Evolutionary conservation across 2,113 vertebrate species (phyloP), one percentile per base, ranked within the genome.

Genomic region (Boulengerochromis microlepis): DNA sequence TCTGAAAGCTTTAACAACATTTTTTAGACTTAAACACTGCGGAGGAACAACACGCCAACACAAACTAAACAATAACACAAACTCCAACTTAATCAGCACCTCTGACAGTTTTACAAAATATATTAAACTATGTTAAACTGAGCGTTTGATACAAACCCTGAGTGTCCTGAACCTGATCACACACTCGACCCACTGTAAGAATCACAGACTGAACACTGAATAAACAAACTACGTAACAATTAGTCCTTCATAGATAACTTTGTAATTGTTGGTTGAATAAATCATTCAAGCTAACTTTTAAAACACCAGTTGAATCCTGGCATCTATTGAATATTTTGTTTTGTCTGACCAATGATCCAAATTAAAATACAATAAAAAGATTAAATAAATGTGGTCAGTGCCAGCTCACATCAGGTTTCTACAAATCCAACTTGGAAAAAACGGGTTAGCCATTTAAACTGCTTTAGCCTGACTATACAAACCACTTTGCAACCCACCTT

Each of bases 141-240:
- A n/a, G 66, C 8, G 5, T 4, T 10, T 74, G 56, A 29, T 57
- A 15, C 35, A 29, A 59, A 29, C 0, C 19, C 33, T 13, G 10
- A 22, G 4, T 1, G 33, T 3, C 35, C 66, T 71, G 38, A 71
- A 42, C n/a, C 18, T 22, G 61, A 38, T 38, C 18, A 13, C 31
- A 38, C 59, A 0, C 18, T 64, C 9, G 10, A 35, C 10, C 11
- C 2, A 0, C 66, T 3, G 66, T 16, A 10, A 45, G n/a, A 71
- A 0, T 71, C 38, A 24, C 66, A 8, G 11, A 71, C 5, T 15
- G 64, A 69, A 40, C 38, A 6, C 13, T 15, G 38, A 74, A 6
- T 74, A 45, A 26, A 26, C 13, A 22, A 42, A 74, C 38, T 13
- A 31, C 15, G 15, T 61, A 61, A 61, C 15, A 61, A 0, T 61